Conservation (phyloP, 2,888 invertebrate species). For the Macaria liturata region DNA sequence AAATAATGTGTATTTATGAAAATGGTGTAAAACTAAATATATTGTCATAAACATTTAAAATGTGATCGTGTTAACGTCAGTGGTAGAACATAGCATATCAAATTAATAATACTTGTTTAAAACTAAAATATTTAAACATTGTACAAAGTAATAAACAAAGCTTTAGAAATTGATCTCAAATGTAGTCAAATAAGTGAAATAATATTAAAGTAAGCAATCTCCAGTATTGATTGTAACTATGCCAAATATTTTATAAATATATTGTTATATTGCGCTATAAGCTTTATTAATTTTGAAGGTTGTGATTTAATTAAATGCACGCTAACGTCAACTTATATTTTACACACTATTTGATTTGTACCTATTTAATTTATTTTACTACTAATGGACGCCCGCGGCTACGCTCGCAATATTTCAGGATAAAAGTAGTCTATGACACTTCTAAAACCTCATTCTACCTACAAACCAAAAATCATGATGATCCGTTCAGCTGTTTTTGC, state of each 20-base stretch:
- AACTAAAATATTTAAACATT: conserved; percentile 14
- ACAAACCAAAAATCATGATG: too few species aligned
- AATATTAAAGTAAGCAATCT: conserved; percentile 7
- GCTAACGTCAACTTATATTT: too few species aligned
- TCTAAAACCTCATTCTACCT: too few species aligned
- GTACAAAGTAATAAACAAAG: conserved; percentile 32
- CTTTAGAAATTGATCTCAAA: conserved; percentile 20
- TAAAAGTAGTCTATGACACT: too few species aligned
- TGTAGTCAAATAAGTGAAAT: not conserved
- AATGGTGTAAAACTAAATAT: conserved; percentile 44
- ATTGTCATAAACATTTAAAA: conserved; percentile 39
- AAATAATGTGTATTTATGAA: conserved; percentile 46
- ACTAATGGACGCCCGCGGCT: too few species aligned
- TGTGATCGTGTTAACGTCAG: conserved; percentile 44
- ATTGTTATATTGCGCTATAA: conserved; percentile 26
- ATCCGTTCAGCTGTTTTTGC: too few species aligned
- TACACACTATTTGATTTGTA: not conserved
- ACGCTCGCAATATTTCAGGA: too few species aligned
- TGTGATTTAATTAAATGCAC: conserved; percentile 45
- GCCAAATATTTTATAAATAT: conserved; percentile 27
- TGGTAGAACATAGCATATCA: conserved; percentile 60
- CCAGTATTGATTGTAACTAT: conserved; percentile 27
- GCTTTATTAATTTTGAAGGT: conserved; percentile 58
- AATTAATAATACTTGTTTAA: conserved; percentile 29
- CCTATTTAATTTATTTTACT: not conserved